phyloP scores from a whole-genome alignment of 2,888 invertebrate species.

The Mactromeris polynyma region DNA sequence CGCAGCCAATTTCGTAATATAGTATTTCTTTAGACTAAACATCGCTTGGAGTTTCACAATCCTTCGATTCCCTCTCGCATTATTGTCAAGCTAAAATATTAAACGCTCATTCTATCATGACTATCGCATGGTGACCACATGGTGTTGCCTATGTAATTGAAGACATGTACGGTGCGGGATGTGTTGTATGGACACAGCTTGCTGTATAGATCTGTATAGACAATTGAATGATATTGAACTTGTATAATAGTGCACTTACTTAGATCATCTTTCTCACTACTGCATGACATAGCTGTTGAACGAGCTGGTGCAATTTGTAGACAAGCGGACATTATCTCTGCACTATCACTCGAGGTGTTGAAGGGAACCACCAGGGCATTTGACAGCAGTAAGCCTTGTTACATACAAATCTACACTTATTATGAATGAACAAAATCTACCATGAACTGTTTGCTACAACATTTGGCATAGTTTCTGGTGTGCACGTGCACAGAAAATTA shows the following conservation, averaged over 20 bases:
- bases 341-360: conserved; percentile 90
- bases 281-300: conserved; percentile 88
- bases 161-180: too few species aligned
- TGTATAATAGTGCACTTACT: neutral
- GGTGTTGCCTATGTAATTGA: too few species aligned
- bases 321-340: conserved; percentile 91
- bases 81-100: too few species aligned
- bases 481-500: too few species aligned
- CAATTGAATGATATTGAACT: neutral
- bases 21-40: too few species aligned
- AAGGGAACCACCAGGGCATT: conserved; percentile 91
- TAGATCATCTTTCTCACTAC: neutral
- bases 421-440: neutral
- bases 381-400: conserved; percentile 88
- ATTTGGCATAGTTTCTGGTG: too few species aligned
- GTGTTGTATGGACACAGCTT: too few species aligned
- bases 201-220: neutral
- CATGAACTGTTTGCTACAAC: neutral
- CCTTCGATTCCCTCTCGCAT: too few species aligned
- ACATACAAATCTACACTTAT: neutral
- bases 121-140: too few species aligned
- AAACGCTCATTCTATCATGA: too few species aligned
- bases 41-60: too few species aligned
- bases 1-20: too few species aligned
- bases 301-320: conserved; percentile 89